phyloP scores from a whole-genome alignment of 1,140 invertebrate genomes.

The Drosophila azteca region DNA sequence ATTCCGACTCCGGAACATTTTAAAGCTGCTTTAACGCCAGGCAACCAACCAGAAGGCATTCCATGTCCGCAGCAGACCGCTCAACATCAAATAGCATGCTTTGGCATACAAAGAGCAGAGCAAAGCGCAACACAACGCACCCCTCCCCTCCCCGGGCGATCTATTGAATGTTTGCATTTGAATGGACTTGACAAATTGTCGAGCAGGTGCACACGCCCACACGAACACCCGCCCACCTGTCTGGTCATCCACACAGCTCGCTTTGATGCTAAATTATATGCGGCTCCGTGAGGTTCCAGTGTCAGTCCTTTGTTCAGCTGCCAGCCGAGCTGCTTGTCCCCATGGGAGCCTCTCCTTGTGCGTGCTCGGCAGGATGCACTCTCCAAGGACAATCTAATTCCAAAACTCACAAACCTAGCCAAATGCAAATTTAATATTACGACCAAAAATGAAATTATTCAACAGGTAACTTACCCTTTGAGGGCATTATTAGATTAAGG shows the following conservation, averaged over 20 bases:
- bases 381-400: constrained; percentile 49
- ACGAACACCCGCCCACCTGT: constrained; percentile 6
- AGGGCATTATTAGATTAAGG: constrained; percentile 42
- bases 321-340: constrained; percentile 32
- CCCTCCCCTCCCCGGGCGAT: not conserved
- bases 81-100: constrained; percentile 36
- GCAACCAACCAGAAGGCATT: constrained; percentile 8
- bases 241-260: constrained; percentile 11
- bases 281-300: constrained; percentile 36
- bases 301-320: constrained; percentile 33
- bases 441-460: constrained; percentile 54
- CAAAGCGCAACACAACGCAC: not conserved
- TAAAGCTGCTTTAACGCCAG: constrained; percentile 33
- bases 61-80: constrained; percentile 18
- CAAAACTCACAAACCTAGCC: constrained; percentile 24
- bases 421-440: constrained; percentile 57
- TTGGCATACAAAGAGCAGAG: not conserved
- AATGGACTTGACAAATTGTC: constrained; percentile 31
- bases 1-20: constrained; percentile 48
- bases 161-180: constrained; percentile 32
- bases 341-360: constrained; percentile 6
- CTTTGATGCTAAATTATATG: constrained; percentile 39
- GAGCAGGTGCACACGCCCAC: constrained; percentile 25
- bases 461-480: constrained; percentile 22
- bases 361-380: constrained; percentile 49